A percentile compares a stretch with the other conserved stretches of the same genome.
phyloP scores from a whole-genome alignment of 2,797 vertebrate species.

The Acanthopagrus latus region DNA sequence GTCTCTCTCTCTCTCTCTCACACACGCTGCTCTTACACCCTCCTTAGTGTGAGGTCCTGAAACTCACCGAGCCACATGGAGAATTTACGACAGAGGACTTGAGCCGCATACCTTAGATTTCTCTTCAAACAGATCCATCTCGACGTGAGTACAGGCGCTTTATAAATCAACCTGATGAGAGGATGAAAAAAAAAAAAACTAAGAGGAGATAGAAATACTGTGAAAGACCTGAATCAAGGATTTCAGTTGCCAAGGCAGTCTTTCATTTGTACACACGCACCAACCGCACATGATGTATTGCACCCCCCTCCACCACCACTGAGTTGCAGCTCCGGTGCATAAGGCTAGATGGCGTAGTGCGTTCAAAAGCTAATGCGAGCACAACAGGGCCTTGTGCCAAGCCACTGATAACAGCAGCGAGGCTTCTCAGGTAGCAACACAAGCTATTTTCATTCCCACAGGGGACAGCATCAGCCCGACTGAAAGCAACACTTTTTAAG shows the following conservation, averaged over 20 bases:
- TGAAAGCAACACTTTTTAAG: not conserved
- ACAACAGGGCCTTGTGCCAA: constrained; percentile 55
- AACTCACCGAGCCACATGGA: constrained; percentile 64
- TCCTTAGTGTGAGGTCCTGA: constrained; percentile 79
- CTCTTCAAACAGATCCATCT: constrained; percentile 78
- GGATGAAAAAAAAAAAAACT: constrained; percentile 54
- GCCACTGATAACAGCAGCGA: constrained; percentile 44
- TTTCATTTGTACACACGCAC: not conserved
- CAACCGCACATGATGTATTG: constrained; percentile 9
- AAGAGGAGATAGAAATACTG: constrained; percentile 46
- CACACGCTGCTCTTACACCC: constrained; percentile 25
- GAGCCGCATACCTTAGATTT: constrained; percentile 78
- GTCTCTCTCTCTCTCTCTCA: constrained; percentile 24
- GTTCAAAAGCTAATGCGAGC: constrained; percentile 57
- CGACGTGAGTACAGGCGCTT: constrained; percentile 46
- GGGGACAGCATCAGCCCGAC: constrained; percentile 17
- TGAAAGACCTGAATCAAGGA: constrained; percentile 37
- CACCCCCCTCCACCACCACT: no score
- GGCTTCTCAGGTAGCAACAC: constrained; percentile 57
- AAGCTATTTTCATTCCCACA: constrained; percentile 39
- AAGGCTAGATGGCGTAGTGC: constrained; percentile 76
- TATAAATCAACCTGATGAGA: constrained; percentile 72
- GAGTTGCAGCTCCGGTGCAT: constrained; percentile 49
- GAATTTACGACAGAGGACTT: constrained; percentile 77
- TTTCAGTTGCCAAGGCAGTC: constrained; percentile 12